Evolutionary conservation across 2,888 invertebrate genomes (phyloP).

Genomic region (Cantharis rufa): DNA sequence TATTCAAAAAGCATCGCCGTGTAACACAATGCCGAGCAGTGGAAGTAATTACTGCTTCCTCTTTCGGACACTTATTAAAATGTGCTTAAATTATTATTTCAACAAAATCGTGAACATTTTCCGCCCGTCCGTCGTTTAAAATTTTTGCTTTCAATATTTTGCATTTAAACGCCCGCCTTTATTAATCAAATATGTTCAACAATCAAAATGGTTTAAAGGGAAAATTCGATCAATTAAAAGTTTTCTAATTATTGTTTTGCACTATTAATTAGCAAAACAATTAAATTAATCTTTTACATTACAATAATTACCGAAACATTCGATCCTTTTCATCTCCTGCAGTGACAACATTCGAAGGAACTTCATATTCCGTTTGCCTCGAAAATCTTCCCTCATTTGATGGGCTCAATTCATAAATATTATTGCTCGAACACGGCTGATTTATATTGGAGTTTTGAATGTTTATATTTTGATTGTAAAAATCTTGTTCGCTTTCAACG

Average conservation of each 20-base stretch:
- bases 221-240: neutral
- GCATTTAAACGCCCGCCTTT: neutral
- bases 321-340: slow-evolving; percentile 46
- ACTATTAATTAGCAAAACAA: neutral
- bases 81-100: slow-evolving; percentile 24
- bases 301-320: slow-evolving; percentile 48
- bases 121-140: neutral
- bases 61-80: slow-evolving; percentile 27
- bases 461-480: slow-evolving; percentile 19
- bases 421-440: slow-evolving; percentile 20
- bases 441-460: slow-evolving; percentile 21
- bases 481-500: slow-evolving; percentile 16
- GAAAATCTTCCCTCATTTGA: slow-evolving; percentile 22
- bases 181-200: neutral
- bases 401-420: slow-evolving; percentile 29
- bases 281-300: slow-evolving; percentile 1
- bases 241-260: neutral
- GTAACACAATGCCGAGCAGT: slow-evolving; percentile 27
- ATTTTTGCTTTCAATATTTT: neutral
- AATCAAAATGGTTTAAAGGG: neutral
- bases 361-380: slow-evolving; percentile 16
- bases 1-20: slow-evolving; percentile 31
- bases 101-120: slow-evolving; percentile 19
- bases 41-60: slow-evolving; percentile 29
- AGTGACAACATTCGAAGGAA: slow-evolving; percentile 38